Percentiles rank a stretch among this genome's conserved stretches.
These are phyloP conservation scores for Cistogaster globosa DNA, from an alignment of 2,888 invertebrate species.

Conservation along the genomic window DNA sequence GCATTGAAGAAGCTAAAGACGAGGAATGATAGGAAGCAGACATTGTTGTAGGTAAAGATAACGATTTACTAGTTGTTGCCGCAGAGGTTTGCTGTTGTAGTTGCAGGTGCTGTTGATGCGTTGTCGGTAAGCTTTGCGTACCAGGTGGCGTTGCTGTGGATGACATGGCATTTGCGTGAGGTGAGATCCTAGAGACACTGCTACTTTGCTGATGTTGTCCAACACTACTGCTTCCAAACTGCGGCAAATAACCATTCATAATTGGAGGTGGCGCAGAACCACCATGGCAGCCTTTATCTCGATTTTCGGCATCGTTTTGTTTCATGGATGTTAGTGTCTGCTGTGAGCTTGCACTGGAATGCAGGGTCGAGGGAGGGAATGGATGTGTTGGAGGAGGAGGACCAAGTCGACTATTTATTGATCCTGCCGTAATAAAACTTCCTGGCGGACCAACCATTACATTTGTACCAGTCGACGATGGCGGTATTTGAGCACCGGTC, in stretches of 20 bases:
- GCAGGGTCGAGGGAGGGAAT: slow-evolving; percentile 65
- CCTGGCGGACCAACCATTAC: slow-evolving; percentile 58
- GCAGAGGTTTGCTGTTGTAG: slow-evolving; percentile 67
- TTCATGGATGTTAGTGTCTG: slow-evolving; percentile 59
- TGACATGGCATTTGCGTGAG: slow-evolving; percentile 67
- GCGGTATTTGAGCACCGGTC: slow-evolving; percentile 62
- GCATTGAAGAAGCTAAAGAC: slow-evolving; percentile 36
- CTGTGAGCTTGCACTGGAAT: slow-evolving; percentile 50
- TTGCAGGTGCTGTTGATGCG: slow-evolving; percentile 65
- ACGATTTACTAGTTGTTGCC: slow-evolving; percentile 68
- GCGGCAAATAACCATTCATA: slow-evolving; percentile 72
- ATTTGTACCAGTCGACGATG: slow-evolving; percentile 55
- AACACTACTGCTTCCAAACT: slow-evolving; percentile 67
- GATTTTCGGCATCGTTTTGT: slow-evolving; percentile 63
- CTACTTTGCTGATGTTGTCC: slow-evolving; percentile 62
- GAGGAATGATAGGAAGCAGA: slow-evolving; percentile 66
- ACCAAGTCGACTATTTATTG: slow-evolving; percentile 76
- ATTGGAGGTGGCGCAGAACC: slow-evolving; percentile 59
- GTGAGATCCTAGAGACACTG: slow-evolving; percentile 70
- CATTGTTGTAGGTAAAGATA: slow-evolving; percentile 62
- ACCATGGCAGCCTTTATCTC: slow-evolving; percentile 52
- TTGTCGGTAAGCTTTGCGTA: slow-evolving; percentile 41
- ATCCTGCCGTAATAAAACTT: slow-evolving; percentile 55
- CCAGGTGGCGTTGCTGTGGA: slow-evolving; percentile 61
- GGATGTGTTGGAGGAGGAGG: slow-evolving; percentile 71